Percentiles rank a stretch among this genome's conserved stretches.
Conservation (phyloP, 2,113 vertebrate species). For the Notiomystis cincta region DNA sequence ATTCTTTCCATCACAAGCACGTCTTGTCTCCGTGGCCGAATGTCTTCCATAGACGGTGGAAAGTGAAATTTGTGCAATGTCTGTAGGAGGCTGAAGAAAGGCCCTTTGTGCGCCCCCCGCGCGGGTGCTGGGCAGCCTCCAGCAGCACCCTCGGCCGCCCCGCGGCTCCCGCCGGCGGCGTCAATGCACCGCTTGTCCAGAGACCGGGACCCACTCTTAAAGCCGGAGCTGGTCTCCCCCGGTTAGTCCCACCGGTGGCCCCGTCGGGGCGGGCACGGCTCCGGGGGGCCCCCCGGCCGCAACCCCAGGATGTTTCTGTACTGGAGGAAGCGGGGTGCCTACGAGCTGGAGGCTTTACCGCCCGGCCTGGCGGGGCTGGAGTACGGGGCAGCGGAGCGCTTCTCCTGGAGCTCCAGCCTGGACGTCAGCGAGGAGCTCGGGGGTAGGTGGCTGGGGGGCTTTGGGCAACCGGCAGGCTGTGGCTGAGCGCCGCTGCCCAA, state of each 20-base stretch:
- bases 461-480: neutral
- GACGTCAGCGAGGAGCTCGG: constrained; percentile 80
- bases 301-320: constrained; percentile 83
- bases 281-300: neutral
- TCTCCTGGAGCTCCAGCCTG: constrained; percentile 87
- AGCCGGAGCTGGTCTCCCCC: neutral
- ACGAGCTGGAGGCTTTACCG: constrained; percentile 85
- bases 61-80: constrained; percentile 80
- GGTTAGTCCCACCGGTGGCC: neutral
- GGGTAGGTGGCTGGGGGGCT: constrained; percentile 75
- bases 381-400: constrained; percentile 73
- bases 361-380: constrained; percentile 62
- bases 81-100: constrained; percentile 83
- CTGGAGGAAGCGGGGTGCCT: constrained; percentile 88
- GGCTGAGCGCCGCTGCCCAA: neutral
- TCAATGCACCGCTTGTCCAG: constrained; percentile 54
- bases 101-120: constrained; percentile 74
- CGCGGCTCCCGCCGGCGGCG: constrained; percentile 1
- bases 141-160: constrained; percentile 53
- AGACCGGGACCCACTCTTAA: constrained; percentile 2
- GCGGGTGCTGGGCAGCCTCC: constrained; percentile 68
- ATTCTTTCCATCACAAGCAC: constrained; percentile 54
- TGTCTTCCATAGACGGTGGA: constrained; percentile 68
- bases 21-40: constrained; percentile 63
- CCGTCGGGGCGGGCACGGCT: neutral